These are phyloP conservation scores for Vulpes vulpes DNA, from an alignment of 2,113 vertebrate species.

Conservation along the genomic window DNA sequence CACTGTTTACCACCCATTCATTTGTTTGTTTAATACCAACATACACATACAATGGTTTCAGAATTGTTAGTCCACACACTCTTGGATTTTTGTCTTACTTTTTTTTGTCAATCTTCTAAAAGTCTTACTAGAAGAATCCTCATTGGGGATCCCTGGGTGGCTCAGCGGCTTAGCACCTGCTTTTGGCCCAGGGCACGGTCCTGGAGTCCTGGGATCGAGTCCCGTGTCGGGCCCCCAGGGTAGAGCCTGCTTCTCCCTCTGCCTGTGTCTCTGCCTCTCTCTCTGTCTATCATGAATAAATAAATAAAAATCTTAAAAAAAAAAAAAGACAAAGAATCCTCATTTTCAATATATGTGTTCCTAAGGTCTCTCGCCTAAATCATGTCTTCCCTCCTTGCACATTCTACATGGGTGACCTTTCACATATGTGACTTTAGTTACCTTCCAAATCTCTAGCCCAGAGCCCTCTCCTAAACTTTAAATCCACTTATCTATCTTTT, in stretches of 20 bases:
- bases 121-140: conserved; percentile 47
- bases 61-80: background rate
- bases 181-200: no score
- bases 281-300: no score
- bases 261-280: no score
- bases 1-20: background rate
- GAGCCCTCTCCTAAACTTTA: background rate
- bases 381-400: background rate
- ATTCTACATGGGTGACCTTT: background rate
- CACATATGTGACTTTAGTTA: background rate
- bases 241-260: no score
- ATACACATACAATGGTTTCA: background rate
- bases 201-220: no score
- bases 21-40: background rate
- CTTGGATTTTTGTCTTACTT: background rate
- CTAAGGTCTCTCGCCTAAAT: conserved; percentile 10
- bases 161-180: no score
- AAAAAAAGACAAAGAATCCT: background rate
- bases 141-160: background rate
- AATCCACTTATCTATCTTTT: background rate
- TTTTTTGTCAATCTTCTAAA: background rate
- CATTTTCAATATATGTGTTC: background rate
- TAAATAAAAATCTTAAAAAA: no score
- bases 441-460: conserved; percentile 21
- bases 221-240: no score